Evolutionary conservation across 2,113 vertebrate species (phyloP).

Genomic region (Pantherophis guttatus): DNA sequence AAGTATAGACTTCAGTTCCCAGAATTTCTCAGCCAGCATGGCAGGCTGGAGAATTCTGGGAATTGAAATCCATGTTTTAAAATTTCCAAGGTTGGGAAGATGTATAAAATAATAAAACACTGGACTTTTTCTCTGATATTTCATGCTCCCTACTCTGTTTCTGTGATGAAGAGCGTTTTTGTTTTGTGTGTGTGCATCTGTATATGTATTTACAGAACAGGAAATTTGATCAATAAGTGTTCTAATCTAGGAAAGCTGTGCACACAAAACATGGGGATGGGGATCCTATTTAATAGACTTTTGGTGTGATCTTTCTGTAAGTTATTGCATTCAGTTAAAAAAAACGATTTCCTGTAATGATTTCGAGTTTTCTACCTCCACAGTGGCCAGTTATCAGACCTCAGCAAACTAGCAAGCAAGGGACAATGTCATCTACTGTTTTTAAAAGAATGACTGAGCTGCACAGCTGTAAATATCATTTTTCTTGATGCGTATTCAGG

Average conservation of each 20-base stretch:
- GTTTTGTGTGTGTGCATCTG: neutral
- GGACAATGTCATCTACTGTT: neutral
- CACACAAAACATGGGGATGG: neutral
- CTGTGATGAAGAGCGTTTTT: neutral
- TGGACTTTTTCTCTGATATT: neutral
- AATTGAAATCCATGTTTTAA: neutral
- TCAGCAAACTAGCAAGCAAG: neutral
- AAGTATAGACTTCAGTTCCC: neutral
- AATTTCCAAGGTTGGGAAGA: neutral
- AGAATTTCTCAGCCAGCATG: neutral
- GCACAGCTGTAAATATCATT: neutral
- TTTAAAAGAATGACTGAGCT: neutral
- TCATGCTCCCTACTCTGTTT: neutral
- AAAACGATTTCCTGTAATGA: neutral
- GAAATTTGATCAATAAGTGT: neutral
- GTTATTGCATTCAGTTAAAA: neutral
- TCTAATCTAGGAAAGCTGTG: neutral
- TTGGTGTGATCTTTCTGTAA: neutral
- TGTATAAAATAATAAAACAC: neutral
- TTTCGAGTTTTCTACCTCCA: neutral
- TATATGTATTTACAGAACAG: neutral
- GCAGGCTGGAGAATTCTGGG: neutral
- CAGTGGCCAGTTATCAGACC: neutral
- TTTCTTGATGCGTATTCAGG: neutral
- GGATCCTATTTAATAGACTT: neutral